Base-by-base conservation (phyloP, 1,140 invertebrate species). In the Diachasmimorpha longicaudata region DNA sequence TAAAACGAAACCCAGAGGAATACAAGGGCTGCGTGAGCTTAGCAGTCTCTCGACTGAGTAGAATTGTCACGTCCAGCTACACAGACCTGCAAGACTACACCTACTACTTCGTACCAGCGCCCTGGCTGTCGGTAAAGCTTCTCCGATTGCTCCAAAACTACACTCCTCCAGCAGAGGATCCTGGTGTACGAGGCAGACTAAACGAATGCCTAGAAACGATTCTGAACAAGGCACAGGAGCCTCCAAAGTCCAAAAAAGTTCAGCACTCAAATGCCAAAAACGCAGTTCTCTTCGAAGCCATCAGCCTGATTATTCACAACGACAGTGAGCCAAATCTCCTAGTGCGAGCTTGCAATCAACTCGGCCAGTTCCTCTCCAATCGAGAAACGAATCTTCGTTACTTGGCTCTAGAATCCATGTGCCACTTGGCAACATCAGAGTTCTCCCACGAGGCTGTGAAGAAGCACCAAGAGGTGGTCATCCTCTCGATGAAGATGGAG, bases 191-290 rank as follows among this genome's bases (percentile, higher is more conserved):
- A 75, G 97, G 97, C 3, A 92, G 98, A 73, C 90, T 99, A 46
- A 98, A 98, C 83, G 99, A 99, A 91, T 99, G 98, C 85, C 90
- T 99, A 82, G 99, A 99, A 90, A 99, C 98, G n/a, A 99, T 99
- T 84, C 91, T 99, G 79, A 99, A 99, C 86, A 99, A 99, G 91
- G 98, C 98, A 23, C 98, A 99, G 89, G 99, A 99, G 86, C 97
- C 98, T 72, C 98, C 98, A 39, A 99, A 99, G 88, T 99, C 98
- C 25, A 99, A 99, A 90, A 99, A 99, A 90, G 98, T 99, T 66
- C 99, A 99, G 91, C 99, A 99, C 90, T 99, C 98, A 31, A 99
- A 99, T 91, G 98, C 99, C 44, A 99, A 99, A 89, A 99, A 99
- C 91, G 98, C 99, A 55, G 98, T 99, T 16, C 91, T 99, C 1